These are phyloP conservation scores for Kryptolebias ocellatus DNA, from an alignment of 2,797 vertebrate genomes.

Conservation along the genomic window DNA sequence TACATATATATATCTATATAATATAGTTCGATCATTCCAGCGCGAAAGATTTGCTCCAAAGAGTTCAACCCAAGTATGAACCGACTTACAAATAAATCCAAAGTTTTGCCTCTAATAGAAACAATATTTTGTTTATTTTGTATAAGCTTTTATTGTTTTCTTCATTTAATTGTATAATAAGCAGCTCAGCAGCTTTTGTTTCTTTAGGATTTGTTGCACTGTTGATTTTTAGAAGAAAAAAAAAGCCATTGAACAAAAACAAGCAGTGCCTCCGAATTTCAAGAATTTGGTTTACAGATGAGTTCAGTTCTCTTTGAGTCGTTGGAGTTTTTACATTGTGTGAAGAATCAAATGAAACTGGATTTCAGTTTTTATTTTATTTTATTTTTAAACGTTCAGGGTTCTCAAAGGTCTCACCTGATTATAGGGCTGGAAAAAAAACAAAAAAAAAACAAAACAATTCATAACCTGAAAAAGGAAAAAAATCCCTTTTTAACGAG, in stretches of 20 bases:
- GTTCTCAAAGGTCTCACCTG: slow-evolving; percentile 9
- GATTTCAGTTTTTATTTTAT: slow-evolving; percentile 22
- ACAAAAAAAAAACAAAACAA: slow-evolving; percentile 25
- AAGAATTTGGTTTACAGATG: slow-evolving; percentile 54
- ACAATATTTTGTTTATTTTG: not conserved
- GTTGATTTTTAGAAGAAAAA: slow-evolving; percentile 45
- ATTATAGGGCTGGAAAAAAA: slow-evolving; percentile 50
- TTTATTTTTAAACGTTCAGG: slow-evolving; percentile 22
- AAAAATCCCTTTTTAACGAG: slow-evolving; percentile 11
- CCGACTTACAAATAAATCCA: slow-evolving; percentile 42
- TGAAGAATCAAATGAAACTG: slow-evolving; percentile 45
- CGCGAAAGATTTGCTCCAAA: slow-evolving; percentile 54
- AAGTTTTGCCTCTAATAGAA: slow-evolving; percentile 39
- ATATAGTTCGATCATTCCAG: slow-evolving; percentile 65
- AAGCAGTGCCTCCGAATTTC: slow-evolving; percentile 55
- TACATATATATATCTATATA: too few species aligned
- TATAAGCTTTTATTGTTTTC: not conserved
- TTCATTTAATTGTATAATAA: slow-evolving; percentile 40
- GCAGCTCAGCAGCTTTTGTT: slow-evolving; percentile 46
- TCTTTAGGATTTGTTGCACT: slow-evolving; percentile 72
- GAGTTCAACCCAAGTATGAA: slow-evolving; percentile 58
- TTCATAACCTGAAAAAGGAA: not conserved
- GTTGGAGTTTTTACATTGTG: slow-evolving; percentile 18
- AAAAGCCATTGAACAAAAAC: slow-evolving; percentile 78
- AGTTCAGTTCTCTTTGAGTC: slow-evolving; percentile 36